Evolutionary conservation across 2,113 vertebrate genomes (phyloP).

Genomic region (Amphiprion ocellaris): DNA sequence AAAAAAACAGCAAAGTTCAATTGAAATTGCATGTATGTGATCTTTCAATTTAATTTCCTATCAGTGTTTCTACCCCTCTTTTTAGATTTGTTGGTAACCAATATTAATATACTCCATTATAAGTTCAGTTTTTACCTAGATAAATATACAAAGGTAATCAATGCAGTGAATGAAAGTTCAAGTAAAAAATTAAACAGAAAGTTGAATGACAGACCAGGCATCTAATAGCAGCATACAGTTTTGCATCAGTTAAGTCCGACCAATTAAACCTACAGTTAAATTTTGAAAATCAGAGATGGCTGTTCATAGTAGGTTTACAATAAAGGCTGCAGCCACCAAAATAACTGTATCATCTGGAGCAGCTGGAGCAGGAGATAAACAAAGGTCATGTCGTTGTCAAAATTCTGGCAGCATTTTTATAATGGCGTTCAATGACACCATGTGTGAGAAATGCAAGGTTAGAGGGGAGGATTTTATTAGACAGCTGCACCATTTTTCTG

Average conservation of each 20-base stretch:
- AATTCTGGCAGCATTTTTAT: constrained; percentile 16
- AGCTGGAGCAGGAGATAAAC: constrained; percentile 41
- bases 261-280: neutral
- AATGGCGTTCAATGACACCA: constrained; percentile 19
- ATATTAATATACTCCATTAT: too few species aligned
- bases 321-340: neutral
- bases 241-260: neutral
- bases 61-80: too few species aligned
- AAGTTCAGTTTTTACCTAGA: too few species aligned
- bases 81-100: too few species aligned
- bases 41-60: too few species aligned
- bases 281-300: neutral
- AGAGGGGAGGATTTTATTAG: constrained; percentile 19
- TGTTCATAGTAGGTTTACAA: neutral
- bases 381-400: constrained; percentile 29
- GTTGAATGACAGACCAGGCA: too few species aligned
- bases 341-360: constrained; percentile 5
- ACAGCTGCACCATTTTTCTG: neutral
- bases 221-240: too few species aligned
- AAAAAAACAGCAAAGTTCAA: too few species aligned
- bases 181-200: too few species aligned
- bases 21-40: too few species aligned
- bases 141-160: too few species aligned
- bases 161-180: too few species aligned
- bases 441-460: constrained; percentile 7